Conservation (phyloP, 2,797 vertebrate genomes). For the Paguma larvata region DNA sequence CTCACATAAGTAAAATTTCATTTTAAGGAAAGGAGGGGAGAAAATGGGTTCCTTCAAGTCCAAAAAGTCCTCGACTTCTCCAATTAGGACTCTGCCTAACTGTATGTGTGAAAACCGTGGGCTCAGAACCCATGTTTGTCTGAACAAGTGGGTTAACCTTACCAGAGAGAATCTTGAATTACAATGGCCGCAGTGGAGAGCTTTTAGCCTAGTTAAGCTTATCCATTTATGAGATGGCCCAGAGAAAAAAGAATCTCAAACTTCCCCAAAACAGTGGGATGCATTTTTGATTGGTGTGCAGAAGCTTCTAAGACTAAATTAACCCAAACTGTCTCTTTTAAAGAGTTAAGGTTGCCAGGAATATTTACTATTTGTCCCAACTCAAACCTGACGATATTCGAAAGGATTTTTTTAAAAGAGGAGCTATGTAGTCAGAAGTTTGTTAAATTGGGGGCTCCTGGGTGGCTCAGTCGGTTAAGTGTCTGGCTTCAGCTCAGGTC, state of each 20-base stretch:
- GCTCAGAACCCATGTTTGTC: background rate
- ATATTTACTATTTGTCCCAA: background rate
- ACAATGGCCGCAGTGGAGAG: background rate
- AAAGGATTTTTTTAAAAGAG: background rate
- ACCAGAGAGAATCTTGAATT: background rate
- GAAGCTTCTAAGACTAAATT: background rate
- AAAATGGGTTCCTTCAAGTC: background rate
- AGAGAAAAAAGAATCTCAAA: background rate
- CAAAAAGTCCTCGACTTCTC: background rate
- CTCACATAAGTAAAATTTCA: background rate
- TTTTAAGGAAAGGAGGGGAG: background rate
- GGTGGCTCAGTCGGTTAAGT: too few species aligned
- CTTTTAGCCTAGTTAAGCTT: background rate
- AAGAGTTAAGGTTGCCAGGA: background rate
- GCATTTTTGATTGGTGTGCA: background rate
- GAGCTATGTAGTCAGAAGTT: background rate
- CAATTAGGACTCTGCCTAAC: background rate
- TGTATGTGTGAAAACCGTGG: background rate
- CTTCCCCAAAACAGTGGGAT: background rate
- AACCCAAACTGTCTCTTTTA: background rate
- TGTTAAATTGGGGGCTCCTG: background rate
- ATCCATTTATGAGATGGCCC: background rate
- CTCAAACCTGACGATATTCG: background rate
- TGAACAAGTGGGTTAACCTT: background rate
- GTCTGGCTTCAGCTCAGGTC: too few species aligned